Evolutionary conservation across 2,797 vertebrate species (phyloP).

Genomic region (Chrosomus eos): DNA sequence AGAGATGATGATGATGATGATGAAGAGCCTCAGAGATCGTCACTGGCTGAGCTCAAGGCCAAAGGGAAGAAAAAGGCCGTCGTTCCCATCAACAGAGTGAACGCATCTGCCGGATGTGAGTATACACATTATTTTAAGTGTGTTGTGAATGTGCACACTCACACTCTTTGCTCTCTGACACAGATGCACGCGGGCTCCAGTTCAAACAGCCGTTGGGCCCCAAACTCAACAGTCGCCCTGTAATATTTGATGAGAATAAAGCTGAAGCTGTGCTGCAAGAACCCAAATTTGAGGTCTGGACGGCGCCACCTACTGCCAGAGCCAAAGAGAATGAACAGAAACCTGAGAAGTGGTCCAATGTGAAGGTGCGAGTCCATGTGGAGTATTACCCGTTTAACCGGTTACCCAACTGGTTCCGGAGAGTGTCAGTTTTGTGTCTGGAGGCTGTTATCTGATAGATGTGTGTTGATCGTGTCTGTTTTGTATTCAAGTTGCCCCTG

Average conservation of each 20-base stretch:
- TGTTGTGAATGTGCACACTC: not conserved
- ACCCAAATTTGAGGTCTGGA: constrained; percentile 79
- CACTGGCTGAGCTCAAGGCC: constrained; percentile 85
- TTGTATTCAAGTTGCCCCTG: constrained; percentile 71
- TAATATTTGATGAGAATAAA: constrained; percentile 90
- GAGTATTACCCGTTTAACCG: not conserved
- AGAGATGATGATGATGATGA: constrained; percentile 63
- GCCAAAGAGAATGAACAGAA: constrained; percentile 90
- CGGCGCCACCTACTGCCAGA: constrained; percentile 80
- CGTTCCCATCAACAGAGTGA: constrained; percentile 84
- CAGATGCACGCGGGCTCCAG: constrained; percentile 72
- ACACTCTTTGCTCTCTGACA: not conserved
- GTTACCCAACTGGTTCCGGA: not conserved
- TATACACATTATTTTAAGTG: not conserved
- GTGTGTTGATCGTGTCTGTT: not conserved
- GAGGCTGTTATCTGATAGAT: not conserved
- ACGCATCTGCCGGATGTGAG: constrained; percentile 82
- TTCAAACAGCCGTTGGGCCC: constrained; percentile 66
- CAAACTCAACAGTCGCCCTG: constrained; percentile 71
- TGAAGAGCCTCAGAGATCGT: constrained; percentile 81
- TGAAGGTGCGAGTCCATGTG: constrained; percentile 78
- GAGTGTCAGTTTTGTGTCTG: not conserved
- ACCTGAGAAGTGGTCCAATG: constrained; percentile 85
- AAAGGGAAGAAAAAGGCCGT: constrained; percentile 88
- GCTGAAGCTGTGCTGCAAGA: constrained; percentile 66